phyloP scores from a whole-genome alignment of 2,797 vertebrate genomes.

The Lophura swinhoii region DNA sequence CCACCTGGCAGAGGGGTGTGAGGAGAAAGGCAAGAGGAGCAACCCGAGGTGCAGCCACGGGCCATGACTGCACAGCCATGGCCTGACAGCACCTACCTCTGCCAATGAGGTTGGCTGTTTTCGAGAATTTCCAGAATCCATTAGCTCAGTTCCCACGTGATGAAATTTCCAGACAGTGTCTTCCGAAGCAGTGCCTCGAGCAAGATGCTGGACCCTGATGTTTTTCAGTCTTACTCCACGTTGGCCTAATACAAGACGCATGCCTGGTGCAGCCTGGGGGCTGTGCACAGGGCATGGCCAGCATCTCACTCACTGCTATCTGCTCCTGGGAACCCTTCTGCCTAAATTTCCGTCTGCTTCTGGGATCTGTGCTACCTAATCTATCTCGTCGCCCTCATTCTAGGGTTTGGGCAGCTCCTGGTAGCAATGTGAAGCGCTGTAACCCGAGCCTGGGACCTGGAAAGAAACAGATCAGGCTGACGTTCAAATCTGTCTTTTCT shows the following conservation, averaged over 20 bases:
- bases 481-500: not conserved
- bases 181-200: not conserved
- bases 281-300: not conserved
- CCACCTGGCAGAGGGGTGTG: not conserved
- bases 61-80: not conserved
- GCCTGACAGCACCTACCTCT: not conserved
- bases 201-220: not conserved
- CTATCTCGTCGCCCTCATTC: not conserved
- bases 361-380: not conserved
- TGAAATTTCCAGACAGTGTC: not conserved
- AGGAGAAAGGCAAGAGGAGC: not conserved
- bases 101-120: not conserved
- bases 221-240: not conserved
- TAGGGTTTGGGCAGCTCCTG: not conserved
- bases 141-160: not conserved
- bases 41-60: not conserved
- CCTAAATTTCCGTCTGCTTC: not conserved
- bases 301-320: not conserved
- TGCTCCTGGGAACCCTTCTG: not conserved
- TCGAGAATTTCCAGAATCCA: not conserved
- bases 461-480: not conserved
- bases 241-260: not conserved
- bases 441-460: not conserved
- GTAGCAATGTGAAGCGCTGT: not conserved
- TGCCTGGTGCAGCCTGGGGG: not conserved